Conservation (phyloP, 2,888 invertebrate species). For the Temnothorax unifasciatus region DNA sequence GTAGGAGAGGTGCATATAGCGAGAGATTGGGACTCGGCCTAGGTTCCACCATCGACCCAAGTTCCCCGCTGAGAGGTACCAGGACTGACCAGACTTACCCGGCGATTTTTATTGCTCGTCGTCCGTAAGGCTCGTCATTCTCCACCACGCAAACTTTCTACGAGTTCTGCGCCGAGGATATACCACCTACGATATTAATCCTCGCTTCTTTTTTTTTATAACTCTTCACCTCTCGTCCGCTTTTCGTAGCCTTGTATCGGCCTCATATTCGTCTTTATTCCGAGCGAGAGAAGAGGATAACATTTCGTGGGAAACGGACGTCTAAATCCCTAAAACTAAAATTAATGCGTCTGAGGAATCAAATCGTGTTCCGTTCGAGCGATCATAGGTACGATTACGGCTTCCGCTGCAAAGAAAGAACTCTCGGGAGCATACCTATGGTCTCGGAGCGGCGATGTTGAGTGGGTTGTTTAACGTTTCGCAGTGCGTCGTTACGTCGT, state of each 20-base stretch:
- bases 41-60: conserved; percentile 47
- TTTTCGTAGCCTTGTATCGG: background rate
- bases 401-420: background rate
- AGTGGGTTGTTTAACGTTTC: conserved; percentile 9
- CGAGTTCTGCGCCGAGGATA: conserved; percentile 35
- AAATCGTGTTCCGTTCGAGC: background rate
- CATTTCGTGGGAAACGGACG: background rate
- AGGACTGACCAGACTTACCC: conserved; percentile 64
- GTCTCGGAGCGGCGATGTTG: background rate
- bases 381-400: background rate
- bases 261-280: background rate
- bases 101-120: conserved; percentile 70
- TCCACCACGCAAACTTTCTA: conserved; percentile 48
- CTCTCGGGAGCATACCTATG: background rate
- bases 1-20: conserved; percentile 22
- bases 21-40: conserved; percentile 55
- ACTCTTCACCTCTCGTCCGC: conserved; percentile 39
- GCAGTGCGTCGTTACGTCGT: background rate
- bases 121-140: conserved; percentile 53
- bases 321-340: background rate
- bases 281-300: background rate
- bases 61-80: conserved; percentile 66
- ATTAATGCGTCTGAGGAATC: background rate
- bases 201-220: background rate
- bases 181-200: conserved; percentile 53